Evolutionary conservation across 1,140 invertebrate genomes (phyloP).

Genomic region (Drosophila grimshawi): DNA sequence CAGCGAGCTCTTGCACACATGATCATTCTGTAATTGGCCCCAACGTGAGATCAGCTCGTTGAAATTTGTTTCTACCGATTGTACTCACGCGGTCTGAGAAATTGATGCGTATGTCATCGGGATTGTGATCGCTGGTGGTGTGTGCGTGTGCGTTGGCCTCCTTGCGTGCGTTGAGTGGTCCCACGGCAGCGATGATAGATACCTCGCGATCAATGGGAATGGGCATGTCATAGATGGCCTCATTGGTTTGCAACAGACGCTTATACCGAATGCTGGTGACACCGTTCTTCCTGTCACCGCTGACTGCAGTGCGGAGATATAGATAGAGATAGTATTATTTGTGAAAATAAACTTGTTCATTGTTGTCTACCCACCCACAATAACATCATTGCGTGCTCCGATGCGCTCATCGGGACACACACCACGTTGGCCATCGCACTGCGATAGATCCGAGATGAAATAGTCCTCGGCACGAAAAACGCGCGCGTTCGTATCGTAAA

Average conservation of each 20-base stretch:
- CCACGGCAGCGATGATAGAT: conserved; percentile 94
- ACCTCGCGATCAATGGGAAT: conserved; percentile 89
- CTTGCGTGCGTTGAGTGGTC: conserved; percentile 90
- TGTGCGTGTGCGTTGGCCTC: conserved; percentile 93
- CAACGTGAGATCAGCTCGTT: not conserved
- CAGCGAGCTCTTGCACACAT: conserved; percentile 81
- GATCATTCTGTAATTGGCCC: conserved; percentile 63
- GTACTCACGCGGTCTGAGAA: conserved; percentile 86
- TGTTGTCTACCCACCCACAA: conserved; percentile 85
- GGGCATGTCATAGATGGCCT: conserved; percentile 89
- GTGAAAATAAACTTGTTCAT: not conserved
- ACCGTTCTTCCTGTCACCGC: conserved; percentile 90
- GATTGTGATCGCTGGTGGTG: conserved; percentile 89
- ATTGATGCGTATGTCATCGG: conserved; percentile 90
- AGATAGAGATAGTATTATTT: not conserved
- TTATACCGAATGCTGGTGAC: conserved; percentile 93
- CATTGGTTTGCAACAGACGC: conserved; percentile 90
- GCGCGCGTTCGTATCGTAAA: conserved; percentile 89
- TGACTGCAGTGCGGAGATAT: conserved; percentile 83
- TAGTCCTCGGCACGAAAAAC: conserved; percentile 93
- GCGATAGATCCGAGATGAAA: conserved; percentile 92
- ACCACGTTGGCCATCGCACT: conserved; percentile 92
- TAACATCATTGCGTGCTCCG: conserved; percentile 92
- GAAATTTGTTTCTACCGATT: not conserved
- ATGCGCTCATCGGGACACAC: conserved; percentile 94